phyloP scores from a whole-genome alignment of 92 coral and sea anemone genomes.

The Umimayanthus chanpuru region DNA sequence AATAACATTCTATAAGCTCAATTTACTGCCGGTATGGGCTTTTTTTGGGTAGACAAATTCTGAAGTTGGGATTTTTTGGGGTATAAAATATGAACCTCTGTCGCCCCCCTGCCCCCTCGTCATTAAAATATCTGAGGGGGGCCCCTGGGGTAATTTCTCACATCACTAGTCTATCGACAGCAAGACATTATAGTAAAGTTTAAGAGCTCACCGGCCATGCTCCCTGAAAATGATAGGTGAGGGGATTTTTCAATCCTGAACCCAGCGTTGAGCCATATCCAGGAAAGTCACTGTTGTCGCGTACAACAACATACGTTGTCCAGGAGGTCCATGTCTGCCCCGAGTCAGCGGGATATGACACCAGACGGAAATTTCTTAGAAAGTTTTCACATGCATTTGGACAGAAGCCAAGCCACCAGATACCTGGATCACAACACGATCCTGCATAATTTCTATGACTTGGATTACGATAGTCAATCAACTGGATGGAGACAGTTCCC shows the following conservation, averaged over 20 bases:
- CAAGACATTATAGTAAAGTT: not conserved
- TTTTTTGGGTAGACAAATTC: too few species aligned
- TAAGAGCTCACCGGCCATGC: conserved; percentile 84
- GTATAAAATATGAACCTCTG: too few species aligned
- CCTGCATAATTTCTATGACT: conserved; percentile 68
- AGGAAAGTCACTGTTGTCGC: conserved; percentile 75
- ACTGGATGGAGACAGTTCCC: conserved; percentile 80
- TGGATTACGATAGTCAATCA: conserved; percentile 77
- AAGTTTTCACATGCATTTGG: conserved; percentile 82
- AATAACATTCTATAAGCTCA: too few species aligned
- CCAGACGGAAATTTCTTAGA: conserved; percentile 57
- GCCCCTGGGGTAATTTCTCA: too few species aligned
- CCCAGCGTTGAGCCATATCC: conserved; percentile 74
- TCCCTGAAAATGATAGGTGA: conserved; percentile 70
- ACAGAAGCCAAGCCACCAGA: conserved; percentile 59
- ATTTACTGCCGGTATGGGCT: too few species aligned
- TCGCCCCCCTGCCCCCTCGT: too few species aligned
- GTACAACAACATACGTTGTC: conserved; percentile 69
- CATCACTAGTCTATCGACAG: too few species aligned
- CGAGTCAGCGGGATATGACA: conserved; percentile 66
- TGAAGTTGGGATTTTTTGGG: too few species aligned
- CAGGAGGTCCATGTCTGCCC: conserved; percentile 52
- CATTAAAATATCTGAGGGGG: too few species aligned
- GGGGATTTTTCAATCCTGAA: conserved; percentile 65
- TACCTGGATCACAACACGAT: conserved; percentile 76